Evolutionary conservation across 2,797 vertebrate species (phyloP).

Genomic region (Falco naumanni): DNA sequence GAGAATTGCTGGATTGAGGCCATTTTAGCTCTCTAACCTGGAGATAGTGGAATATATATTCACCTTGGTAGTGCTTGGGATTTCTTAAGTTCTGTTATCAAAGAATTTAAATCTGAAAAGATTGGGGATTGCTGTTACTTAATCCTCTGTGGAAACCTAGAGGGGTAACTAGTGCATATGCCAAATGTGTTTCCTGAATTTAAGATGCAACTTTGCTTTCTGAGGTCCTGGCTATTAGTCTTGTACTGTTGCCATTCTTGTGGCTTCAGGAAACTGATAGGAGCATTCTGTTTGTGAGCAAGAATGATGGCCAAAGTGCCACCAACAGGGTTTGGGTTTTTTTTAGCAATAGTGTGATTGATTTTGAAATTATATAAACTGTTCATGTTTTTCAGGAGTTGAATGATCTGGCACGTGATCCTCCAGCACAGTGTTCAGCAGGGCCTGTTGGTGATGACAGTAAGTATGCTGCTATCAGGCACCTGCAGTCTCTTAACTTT

Average conservation of each 20-base stretch:
- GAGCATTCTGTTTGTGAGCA: neutral
- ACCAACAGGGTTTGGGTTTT: neutral
- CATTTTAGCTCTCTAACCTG: neutral
- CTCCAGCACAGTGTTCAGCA: conserved; percentile 97
- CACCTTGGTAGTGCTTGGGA: neutral
- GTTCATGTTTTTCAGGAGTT: conserved; percentile 86
- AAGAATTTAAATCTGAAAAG: neutral
- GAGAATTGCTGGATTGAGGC: neutral
- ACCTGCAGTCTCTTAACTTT: neutral
- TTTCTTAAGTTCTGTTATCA: neutral
- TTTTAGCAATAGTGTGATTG: neutral
- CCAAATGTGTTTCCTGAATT: accelerated
- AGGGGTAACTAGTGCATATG: neutral
- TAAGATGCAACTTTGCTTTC: neutral
- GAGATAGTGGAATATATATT: neutral
- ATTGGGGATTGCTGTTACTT: neutral
- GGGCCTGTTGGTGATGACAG: conserved; percentile 97
- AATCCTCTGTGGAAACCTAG: neutral
- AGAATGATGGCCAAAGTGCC: neutral
- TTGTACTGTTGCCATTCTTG: neutral
- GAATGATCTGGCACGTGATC: conserved; percentile 95
- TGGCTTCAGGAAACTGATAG: neutral
- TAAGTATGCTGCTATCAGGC: conserved; percentile 79
- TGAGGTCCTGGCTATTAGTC: neutral
- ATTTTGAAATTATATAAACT: neutral